Base-by-base conservation (phyloP, 2,113 vertebrate species). In the Mastomys coucha region DNA sequence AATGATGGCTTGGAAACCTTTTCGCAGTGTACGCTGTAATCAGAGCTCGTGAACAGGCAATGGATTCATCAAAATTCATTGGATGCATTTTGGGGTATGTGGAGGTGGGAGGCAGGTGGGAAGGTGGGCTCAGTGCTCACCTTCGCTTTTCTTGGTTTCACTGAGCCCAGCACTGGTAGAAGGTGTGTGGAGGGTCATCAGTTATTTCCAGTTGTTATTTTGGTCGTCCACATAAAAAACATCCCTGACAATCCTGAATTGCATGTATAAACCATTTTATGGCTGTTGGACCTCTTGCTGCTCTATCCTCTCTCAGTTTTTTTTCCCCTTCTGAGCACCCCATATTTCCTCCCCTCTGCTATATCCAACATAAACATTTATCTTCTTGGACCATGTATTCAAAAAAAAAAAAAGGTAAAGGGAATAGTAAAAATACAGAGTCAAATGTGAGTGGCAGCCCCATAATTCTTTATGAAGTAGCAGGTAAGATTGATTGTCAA, bases 401-500 rank as follows among this genome's bases (percentile, higher is more conserved):
- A 97, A 94, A 95, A 97, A 96, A 96, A 97, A 94, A 94, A 92
- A 96, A 97, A 97, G 91, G 75, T 95, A 97, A 73, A 98, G 96
- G 97, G 98, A 98, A 98, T 95, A 98, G 98, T 97, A 99, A 99
- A 99, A 99, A 99, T 98, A 98, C 98, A 97, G 98, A 99, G 99
- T 99, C 99, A 99, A 99, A 99, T 98, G 98, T 99, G 98, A 99
- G 98, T 98, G 98, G 98, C 98, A 98, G 96, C 97, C 98, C 98
- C 97, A 98, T 99, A 99, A 99, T 99, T 99, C 98, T 99, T 98
- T 98, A 98, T 99, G 99, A 99, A 99, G 99, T 98, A 98, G 98
- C 98, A 98, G 98, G 98, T 99, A 98, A 99, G 99, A 99, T 99
- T 99, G 99, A 99, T 99, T 99, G 99, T 99, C 99, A 99, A 99